Evolutionary conservation across 2,888 invertebrate species (phyloP).

Genomic region (Nipponacmea schrenckii): DNA sequence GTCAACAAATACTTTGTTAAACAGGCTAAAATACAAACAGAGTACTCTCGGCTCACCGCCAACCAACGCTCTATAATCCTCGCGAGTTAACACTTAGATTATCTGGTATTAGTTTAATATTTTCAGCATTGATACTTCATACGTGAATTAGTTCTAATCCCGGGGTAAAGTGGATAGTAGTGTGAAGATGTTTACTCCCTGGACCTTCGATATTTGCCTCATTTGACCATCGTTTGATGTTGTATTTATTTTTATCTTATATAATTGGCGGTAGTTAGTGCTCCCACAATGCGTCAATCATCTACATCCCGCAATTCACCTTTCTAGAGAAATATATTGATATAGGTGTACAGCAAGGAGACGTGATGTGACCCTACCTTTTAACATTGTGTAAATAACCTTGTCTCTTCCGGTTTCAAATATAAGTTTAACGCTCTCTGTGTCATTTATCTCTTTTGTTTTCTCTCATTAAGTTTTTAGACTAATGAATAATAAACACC

Average conservation of each 20-base stretch:
- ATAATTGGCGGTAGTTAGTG: too few relatives aligned
- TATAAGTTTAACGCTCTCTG: too few relatives aligned
- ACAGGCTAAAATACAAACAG: neutral
- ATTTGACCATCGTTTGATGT: neutral
- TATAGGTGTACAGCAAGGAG: too few relatives aligned
- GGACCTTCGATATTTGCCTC: neutral
- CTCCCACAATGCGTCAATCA: too few relatives aligned
- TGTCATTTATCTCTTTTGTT: too few relatives aligned
- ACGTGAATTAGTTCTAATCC: neutral
- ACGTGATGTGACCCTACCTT: too few relatives aligned
- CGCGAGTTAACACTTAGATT: neutral
- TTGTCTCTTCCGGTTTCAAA: too few relatives aligned
- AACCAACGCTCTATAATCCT: neutral
- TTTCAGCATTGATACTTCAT: neutral
- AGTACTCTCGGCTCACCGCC: constrained; percentile 1
- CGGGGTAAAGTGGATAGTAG: neutral
- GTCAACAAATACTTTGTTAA: neutral
- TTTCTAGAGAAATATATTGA: too few relatives aligned
- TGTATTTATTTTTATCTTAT: neutral
- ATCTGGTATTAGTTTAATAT: neutral
- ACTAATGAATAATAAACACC: too few relatives aligned
- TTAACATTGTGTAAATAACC: too few relatives aligned
- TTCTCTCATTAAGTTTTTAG: too few relatives aligned
- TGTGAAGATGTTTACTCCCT: neutral
- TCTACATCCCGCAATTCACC: too few relatives aligned